Percentiles rank a stretch among this genome's conserved stretches.
Conservation (phyloP, 92 coral and sea anemone species). For the Heteractis magnifica region DNA sequence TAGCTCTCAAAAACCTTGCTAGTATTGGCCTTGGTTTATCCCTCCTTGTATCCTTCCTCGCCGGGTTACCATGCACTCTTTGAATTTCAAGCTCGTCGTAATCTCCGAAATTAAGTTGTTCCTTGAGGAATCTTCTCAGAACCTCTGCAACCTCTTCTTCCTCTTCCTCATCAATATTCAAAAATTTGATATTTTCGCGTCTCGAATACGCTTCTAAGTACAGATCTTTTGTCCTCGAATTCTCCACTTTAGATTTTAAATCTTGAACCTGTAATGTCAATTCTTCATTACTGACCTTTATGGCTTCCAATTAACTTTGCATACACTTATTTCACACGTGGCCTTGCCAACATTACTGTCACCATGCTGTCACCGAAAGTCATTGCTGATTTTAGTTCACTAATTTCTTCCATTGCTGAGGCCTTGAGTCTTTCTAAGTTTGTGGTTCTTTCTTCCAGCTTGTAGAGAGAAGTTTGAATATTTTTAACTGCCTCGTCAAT, state of each 20-base stretch:
- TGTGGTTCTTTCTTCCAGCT: conserved; percentile 1
- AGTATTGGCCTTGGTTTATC: neutral
- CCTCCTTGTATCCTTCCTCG: neutral
- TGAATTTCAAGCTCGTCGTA: no score
- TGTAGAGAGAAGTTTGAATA: neutral
- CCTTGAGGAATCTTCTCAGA: neutral
- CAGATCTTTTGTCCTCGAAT: neutral
- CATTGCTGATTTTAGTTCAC: conserved; percentile 1
- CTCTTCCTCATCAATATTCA: neutral
- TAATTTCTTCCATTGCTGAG: neutral
- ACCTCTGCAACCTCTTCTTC: neutral
- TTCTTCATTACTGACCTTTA: neutral
- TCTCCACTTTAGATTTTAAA: neutral
- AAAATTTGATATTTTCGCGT: conserved; percentile 2
- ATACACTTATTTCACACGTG: neutral
- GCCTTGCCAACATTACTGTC: neutral
- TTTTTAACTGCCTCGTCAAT: neutral
- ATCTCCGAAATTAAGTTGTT: neutral
- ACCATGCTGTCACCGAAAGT: no score
- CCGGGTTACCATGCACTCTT: neutral
- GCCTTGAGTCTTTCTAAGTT: neutral
- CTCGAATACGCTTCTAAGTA: conserved; percentile 3
- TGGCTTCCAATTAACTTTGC: neutral
- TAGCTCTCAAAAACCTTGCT: neutral
- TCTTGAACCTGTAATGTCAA: neutral